Conservation (phyloP, 2,888 invertebrate species). For the Ochropacha duplaris region DNA sequence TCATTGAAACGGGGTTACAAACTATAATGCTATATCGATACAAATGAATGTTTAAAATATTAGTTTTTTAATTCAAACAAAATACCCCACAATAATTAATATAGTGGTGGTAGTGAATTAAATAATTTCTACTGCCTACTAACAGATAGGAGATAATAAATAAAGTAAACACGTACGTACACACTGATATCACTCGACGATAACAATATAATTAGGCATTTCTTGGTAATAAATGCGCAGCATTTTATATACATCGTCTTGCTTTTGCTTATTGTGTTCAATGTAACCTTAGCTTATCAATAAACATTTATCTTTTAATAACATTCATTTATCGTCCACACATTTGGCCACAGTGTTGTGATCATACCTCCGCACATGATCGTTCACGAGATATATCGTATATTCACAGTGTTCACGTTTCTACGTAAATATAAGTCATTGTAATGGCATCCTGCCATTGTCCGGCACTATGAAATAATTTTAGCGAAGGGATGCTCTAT, state of each 20-base stretch:
- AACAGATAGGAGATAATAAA: conserved; percentile 26
- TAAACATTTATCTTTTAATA: conserved; percentile 46
- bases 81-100: not conserved
- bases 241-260: conserved; percentile 23
- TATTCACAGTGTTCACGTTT: conserved; percentile 29
- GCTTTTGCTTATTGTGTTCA: conserved; percentile 27
- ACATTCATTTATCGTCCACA: conserved; percentile 42
- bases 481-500: conserved; percentile 92
- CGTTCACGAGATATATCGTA: conserved; percentile 25
- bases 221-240: conserved; percentile 37
- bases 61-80: not conserved
- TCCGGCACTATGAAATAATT: conserved; percentile 59
- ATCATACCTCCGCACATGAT: conserved; percentile 30
- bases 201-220: conserved; percentile 34
- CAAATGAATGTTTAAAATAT: not conserved
- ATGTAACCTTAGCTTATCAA: conserved; percentile 45
- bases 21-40: not conserved
- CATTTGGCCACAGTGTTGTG: conserved; percentile 41
- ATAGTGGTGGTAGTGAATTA: not conserved
- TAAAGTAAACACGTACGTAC: conserved; percentile 33
- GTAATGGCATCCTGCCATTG: conserved; percentile 14
- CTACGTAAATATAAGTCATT: conserved; percentile 18
- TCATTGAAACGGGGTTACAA: not conserved
- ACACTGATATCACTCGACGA: conserved; percentile 31
- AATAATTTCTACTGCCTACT: conserved; percentile 15